Base-by-base conservation (phyloP, 2,797 vertebrate genomes). In the Rhinatrema bivittatum region DNA sequence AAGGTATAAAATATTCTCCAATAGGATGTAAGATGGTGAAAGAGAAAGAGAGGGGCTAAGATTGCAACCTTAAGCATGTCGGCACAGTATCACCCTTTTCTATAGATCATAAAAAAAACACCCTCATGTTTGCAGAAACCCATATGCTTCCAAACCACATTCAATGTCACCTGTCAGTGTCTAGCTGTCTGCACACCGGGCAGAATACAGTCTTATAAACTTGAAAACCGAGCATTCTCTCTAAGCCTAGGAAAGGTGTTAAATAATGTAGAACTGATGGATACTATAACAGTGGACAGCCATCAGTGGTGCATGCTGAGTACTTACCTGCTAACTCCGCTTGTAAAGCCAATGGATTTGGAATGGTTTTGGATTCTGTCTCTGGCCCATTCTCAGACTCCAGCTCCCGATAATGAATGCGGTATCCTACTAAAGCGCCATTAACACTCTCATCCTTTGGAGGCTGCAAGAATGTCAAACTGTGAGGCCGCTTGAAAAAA, bases 321-420 rank as follows among this genome's bases (percentile, higher is more conserved):
- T 28, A 44, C 78, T 80, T 65, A 94, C 91, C 67, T 50, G 85
- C 67, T 50, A 89, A 76, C 29, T 87, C 77, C 12, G 83, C 69
- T 36, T 79, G 73, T 4, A 79, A 28, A 25, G 87, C 76, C 1
- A 64, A 82, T 40, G 74, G 84, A 41, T 53, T 83, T 51, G 68
- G 80, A 25, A 74, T 61, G 1, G 17, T 64, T 57, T 79, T 87
- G 50, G 72, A 41, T 7, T 81, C 81, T 0, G 61, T 33, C 32
- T 47, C 57, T 2, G 73, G 19, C 17, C 74, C 25, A 2, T 72
- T 52, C 53, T 87, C 81, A 0, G 46, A 60, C 20, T 76, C 85
- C 51, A 97, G 78, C 67, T 95, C 91, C 5, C 88, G 76, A 49
- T 97, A 98, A 76, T 97, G 97, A 45, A 98, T 86, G 11, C 92